Conservation (phyloP, 2,797 vertebrate genomes). For the Rallus crepitans region DNA sequence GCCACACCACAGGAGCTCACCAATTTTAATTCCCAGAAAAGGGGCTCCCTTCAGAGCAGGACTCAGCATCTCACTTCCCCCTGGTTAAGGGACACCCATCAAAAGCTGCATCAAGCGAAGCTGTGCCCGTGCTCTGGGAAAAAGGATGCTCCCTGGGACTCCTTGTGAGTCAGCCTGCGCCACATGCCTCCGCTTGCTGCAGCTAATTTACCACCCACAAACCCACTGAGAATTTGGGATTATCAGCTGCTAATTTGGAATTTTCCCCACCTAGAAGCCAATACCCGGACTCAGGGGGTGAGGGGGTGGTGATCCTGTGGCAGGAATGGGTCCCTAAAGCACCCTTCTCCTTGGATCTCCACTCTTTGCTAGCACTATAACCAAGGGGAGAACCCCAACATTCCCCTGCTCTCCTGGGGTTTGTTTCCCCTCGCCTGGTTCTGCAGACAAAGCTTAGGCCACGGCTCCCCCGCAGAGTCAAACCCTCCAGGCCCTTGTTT, state of each 20-base stretch:
- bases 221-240: background rate
- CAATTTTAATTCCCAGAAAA: background rate
- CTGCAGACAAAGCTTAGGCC: background rate
- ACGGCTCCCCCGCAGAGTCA: background rate
- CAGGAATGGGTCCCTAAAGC: background rate
- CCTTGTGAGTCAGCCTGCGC: background rate
- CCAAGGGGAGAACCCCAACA: background rate
- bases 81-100: background rate
- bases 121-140: background rate
- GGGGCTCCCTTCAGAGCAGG: background rate
- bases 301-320: background rate
- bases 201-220: background rate
- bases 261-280: background rate
- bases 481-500: background rate
- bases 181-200: background rate
- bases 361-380: background rate
- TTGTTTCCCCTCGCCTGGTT: background rate
- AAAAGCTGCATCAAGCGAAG: background rate
- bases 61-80: background rate
- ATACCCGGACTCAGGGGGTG: fast-evolving
- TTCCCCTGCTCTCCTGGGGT: background rate
- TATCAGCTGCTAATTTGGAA: background rate
- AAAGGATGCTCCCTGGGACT: background rate
- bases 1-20: background rate
- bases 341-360: background rate